Evolutionary conservation across 1,140 invertebrate species (phyloP), one percentile per base, ranked within the genome.

Genomic region (Leptinotarsa undecemlineata): DNA sequence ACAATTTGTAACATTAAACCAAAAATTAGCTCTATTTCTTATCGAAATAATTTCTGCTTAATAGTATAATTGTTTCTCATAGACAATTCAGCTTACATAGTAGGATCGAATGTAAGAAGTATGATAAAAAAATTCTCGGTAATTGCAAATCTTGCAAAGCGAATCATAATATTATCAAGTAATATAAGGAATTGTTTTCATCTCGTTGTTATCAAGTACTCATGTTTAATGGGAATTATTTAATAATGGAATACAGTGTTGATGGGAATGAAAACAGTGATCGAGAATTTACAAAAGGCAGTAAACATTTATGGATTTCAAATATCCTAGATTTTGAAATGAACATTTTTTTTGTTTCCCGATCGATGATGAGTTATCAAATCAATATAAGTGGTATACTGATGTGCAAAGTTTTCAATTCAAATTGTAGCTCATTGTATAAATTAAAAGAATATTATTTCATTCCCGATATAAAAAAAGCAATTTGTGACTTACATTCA

Each of bases 111-210:
- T 51, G 68, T 20, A 26, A 21, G 69, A n/a, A 26, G 57, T 13
- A 13, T 57, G 48, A 61, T 21, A 62, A 23, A 33, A 71, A 71
- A 60, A 57, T 71, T 71, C 69, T 71, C 57, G 69, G 69, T 71
- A 71, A 61, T 71, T 62, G 21, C 57, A 62, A 33, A 71, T 61
- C 68, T 71, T 48, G 69, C 69, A 47, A 60, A 71, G 51, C 69
- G 48, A 71, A 71, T 60, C 69, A 71, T n/a, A 71, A 71, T 47
- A 61, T 71, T 71, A 71, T 71, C 69, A 71, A 71, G 69, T 71
- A 71, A 71, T 61, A 61, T 71, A 71, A 71, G 69, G 60, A 57
- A 71, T 62, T 71, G 69, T 71, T 71, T 71, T 71, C 48, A 19
- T 71, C 69, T 71, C 69, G 26, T 60, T 26, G 68, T 48, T 69